These are phyloP conservation scores for Colistium nudipinnis DNA, from an alignment of 2,113 vertebrate species.

Conservation along the genomic window DNA sequence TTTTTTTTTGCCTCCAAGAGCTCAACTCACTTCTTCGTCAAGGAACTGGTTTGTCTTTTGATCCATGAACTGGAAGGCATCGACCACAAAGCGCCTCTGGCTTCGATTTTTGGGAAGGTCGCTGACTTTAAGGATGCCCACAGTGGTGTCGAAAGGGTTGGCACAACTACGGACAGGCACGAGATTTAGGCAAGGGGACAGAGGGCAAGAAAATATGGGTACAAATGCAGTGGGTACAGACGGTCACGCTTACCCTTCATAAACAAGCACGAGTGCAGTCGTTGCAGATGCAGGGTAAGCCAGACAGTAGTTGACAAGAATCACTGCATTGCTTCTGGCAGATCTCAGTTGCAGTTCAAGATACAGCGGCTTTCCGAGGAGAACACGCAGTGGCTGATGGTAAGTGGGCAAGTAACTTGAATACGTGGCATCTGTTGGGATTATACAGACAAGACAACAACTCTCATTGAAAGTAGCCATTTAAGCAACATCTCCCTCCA, in stretches of 20 bases:
- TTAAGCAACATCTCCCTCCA: background rate
- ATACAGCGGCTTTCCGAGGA: slow-evolving; percentile 75
- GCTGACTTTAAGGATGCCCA: slow-evolving; percentile 53
- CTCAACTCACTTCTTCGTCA: slow-evolving; percentile 74
- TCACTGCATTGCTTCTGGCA: slow-evolving; percentile 51
- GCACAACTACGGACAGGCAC: slow-evolving; percentile 66
- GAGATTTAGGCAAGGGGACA: accelerated
- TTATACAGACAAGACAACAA: background rate
- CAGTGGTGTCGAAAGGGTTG: slow-evolving; percentile 61
- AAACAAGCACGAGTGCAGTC: slow-evolving; percentile 73
- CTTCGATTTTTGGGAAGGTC: slow-evolving; percentile 37
- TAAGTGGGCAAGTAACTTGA: slow-evolving; percentile 48
- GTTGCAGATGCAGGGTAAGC: slow-evolving; percentile 76
- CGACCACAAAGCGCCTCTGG: slow-evolving; percentile 66
- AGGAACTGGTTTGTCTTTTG: slow-evolving; percentile 66
- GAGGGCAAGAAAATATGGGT: background rate
- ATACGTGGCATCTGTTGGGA: slow-evolving; percentile 64
- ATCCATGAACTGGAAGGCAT: slow-evolving; percentile 80
- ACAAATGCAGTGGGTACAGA: no score
- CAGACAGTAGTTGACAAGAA: slow-evolving; percentile 80
- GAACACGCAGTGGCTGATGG: slow-evolving; percentile 62
- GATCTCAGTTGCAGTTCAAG: slow-evolving; percentile 70
- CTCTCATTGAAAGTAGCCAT: no score
- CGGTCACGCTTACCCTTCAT: slow-evolving; percentile 70
- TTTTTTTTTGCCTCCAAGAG: background rate